Percentiles rank a stretch among this genome's conserved stretches.
These are phyloP conservation scores for Ammospiza nelsoni DNA, from an alignment of 2,113 vertebrate genomes.

Conservation along the genomic window DNA sequence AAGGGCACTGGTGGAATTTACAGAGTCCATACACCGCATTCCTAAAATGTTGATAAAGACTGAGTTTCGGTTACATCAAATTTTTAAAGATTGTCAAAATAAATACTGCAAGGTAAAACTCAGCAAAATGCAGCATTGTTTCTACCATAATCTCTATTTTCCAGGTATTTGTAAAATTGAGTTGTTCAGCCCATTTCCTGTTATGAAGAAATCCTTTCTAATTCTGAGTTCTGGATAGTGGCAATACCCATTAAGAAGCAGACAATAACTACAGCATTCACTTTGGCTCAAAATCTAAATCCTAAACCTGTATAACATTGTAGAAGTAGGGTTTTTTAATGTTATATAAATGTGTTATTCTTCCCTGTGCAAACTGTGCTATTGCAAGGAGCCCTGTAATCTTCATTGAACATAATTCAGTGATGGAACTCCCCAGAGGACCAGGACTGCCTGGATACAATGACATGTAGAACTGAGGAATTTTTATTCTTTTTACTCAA, in stretches of 20 bases:
- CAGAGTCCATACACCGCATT: neutral
- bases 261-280: neutral
- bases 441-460: neutral
- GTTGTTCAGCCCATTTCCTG: neutral
- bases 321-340: neutral
- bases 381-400: neutral
- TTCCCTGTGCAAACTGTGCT: neutral
- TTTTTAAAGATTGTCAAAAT: neutral
- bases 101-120: neutral
- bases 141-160: neutral
- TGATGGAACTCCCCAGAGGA: neutral
- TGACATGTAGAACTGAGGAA: neutral
- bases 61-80: neutral
- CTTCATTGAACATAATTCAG: neutral
- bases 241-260: neutral
- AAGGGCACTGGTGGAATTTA: constrained; percentile 8
- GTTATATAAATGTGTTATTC: neutral
- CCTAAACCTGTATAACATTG: neutral
- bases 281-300: neutral
- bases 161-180: neutral
- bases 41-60: neutral
- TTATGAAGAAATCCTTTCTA: neutral
- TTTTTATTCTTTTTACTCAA: neutral
- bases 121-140: neutral
- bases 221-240: neutral